phyloP scores from a whole-genome alignment of 2,888 invertebrate species.

The Nysson spinosus region DNA sequence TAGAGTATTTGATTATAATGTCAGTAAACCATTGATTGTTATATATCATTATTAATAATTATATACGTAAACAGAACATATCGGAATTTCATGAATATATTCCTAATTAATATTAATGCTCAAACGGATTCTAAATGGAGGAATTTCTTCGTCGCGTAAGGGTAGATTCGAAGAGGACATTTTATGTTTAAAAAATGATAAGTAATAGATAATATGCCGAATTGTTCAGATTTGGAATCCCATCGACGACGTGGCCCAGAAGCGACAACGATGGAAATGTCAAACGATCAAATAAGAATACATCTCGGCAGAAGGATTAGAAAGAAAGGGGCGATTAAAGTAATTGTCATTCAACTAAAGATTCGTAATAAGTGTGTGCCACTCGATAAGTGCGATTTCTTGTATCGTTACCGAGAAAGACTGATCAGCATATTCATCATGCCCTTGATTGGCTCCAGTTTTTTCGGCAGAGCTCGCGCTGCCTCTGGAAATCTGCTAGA shows the following conservation, averaged over 20 bases:
- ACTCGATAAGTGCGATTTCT: constrained; percentile 18
- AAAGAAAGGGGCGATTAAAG: not conserved
- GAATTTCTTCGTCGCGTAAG: too few species aligned
- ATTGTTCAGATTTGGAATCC: not conserved
- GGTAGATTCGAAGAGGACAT: too few species aligned
- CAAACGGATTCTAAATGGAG: too few species aligned
- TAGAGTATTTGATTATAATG: too few species aligned
- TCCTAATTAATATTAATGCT: too few species aligned
- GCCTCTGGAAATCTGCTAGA: constrained; percentile 66
- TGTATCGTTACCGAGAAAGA: constrained; percentile 66
- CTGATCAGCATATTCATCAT: constrained; percentile 67
- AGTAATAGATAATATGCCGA: not conserved
- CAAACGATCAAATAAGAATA: constrained; percentile 17
- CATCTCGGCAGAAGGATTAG: not conserved
- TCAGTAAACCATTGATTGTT: not conserved
- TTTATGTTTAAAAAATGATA: not conserved
- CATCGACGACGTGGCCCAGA: constrained; percentile 2
- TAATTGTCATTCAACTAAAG: constrained; percentile 20
- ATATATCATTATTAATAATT: not conserved
- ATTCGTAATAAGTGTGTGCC: too few species aligned
- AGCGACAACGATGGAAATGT: constrained; percentile 4
- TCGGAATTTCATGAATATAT: too few species aligned
- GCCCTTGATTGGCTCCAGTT: constrained; percentile 72
- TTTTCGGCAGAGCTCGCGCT: constrained; percentile 70
- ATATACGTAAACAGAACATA: not conserved